phyloP scores from a whole-genome alignment of 2,113 vertebrate species.

The Pangasianodon gigas region DNA sequence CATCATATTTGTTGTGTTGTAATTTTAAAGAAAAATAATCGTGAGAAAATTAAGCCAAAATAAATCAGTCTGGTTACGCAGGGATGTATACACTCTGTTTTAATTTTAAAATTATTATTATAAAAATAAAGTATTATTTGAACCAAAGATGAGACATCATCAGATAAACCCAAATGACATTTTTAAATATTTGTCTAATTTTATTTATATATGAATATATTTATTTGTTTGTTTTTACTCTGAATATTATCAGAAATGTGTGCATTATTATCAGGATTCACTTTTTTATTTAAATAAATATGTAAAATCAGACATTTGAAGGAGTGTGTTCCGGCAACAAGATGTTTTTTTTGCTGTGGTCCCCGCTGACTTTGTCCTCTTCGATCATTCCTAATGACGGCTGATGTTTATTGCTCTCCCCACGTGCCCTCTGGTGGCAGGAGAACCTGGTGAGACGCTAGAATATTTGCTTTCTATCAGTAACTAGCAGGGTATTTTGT shows the following conservation, averaged over 20 bases:
- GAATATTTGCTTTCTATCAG: constrained; percentile 51
- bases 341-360: neutral
- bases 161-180: neutral
- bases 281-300: neutral
- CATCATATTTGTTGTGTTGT: neutral
- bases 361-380: constrained; percentile 10
- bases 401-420: constrained; percentile 17
- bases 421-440: constrained; percentile 46
- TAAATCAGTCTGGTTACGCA: neutral
- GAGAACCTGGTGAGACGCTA: constrained; percentile 33
- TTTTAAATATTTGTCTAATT: neutral
- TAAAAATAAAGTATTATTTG: constrained; percentile 31
- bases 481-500: constrained; percentile 66
- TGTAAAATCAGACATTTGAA: constrained; percentile 7
- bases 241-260: neutral
- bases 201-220: neutral
- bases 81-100: constrained; percentile 1
- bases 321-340: neutral
- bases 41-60: neutral
- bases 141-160: constrained; percentile 46
- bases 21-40: neutral
- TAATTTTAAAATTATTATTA: constrained; percentile 4
- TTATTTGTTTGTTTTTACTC: neutral
- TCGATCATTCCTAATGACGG: constrained; percentile 14
- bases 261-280: neutral